These are phyloP conservation scores for Dasyornis broadbenti DNA, from an alignment of 2,113 vertebrate genomes.

Conservation along the genomic window DNA sequence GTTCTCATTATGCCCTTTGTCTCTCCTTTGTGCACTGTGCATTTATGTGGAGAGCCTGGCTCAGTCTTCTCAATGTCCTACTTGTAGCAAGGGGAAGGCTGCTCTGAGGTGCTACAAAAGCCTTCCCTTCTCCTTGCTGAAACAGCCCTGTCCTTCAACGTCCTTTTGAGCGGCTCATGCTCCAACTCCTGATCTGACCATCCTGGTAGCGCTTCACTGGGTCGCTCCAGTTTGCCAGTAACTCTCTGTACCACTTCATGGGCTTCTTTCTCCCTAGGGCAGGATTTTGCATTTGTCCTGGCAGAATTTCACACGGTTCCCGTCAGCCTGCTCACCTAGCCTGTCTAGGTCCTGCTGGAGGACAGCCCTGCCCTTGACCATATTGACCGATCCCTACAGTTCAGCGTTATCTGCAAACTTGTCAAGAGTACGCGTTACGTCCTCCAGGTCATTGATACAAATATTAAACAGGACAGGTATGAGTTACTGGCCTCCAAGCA, in stretches of 20 bases:
- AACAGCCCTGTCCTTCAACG: background rate
- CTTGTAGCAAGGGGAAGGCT: background rate
- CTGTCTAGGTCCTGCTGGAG: background rate
- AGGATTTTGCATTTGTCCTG: background rate
- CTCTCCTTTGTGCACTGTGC: background rate
- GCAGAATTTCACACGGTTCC: background rate
- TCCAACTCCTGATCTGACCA: background rate
- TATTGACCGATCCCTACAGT: background rate
- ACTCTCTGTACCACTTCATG: background rate
- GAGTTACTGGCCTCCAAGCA: background rate
- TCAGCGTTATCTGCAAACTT: background rate
- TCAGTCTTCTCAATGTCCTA: background rate
- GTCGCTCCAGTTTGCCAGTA: background rate
- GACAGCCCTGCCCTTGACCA: no score
- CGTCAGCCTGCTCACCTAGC: background rate
- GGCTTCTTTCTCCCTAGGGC: background rate
- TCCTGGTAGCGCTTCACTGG: background rate
- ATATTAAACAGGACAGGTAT: background rate
- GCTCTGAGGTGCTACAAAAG: background rate
- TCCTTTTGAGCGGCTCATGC: background rate
- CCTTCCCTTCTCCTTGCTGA: background rate
- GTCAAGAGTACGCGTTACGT: background rate
- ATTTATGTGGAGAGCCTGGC: background rate
- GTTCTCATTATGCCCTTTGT: background rate
- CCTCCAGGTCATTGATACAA: background rate